Percentiles rank a stretch among this genome's conserved stretches.
Conservation (phyloP, 1,140 invertebrate genomes). For the Belonocnema kinseyi region DNA sequence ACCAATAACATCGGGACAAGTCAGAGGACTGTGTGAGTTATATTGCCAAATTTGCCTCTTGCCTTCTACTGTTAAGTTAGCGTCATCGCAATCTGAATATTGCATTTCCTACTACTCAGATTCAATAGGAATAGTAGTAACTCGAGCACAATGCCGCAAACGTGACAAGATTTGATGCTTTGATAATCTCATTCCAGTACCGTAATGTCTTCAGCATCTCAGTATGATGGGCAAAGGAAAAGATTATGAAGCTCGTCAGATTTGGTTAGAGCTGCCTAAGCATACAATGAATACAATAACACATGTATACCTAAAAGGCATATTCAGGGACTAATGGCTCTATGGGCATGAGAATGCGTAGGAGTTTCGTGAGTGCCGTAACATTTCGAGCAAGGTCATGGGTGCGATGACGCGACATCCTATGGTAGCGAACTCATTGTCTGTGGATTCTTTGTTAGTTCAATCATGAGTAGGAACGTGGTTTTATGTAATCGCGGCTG, state of each 20-base stretch:
- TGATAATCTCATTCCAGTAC: conserved; percentile 43
- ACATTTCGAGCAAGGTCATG: conserved; percentile 38
- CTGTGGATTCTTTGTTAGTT: conserved; percentile 23
- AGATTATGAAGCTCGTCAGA: too few relatives aligned
- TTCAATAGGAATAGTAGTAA: conserved; percentile 7
- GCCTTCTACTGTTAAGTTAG: background rate
- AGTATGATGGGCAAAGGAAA: too few relatives aligned
- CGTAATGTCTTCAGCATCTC: background rate
- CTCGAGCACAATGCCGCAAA: conserved; percentile 15
- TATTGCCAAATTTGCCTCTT: background rate
- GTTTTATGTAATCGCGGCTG: background rate
- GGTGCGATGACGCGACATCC: conserved; percentile 20
- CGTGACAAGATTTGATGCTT: conserved; percentile 44
- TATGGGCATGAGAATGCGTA: background rate
- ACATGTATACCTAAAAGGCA: too few relatives aligned
- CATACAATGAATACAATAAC: too few relatives aligned
- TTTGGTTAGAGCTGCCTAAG: too few relatives aligned
- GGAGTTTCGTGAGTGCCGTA: background rate
- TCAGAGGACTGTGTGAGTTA: background rate
- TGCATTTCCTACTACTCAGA: conserved; percentile 13
- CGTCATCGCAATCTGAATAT: background rate
- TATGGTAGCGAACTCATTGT: conserved; percentile 11
- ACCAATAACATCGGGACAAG: background rate
- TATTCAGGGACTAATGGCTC: too few relatives aligned
- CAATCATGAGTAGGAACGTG: background rate